These are phyloP conservation scores for Trachelipus rathkii DNA, from an alignment of 1,140 invertebrate species.

Conservation along the genomic window DNA sequence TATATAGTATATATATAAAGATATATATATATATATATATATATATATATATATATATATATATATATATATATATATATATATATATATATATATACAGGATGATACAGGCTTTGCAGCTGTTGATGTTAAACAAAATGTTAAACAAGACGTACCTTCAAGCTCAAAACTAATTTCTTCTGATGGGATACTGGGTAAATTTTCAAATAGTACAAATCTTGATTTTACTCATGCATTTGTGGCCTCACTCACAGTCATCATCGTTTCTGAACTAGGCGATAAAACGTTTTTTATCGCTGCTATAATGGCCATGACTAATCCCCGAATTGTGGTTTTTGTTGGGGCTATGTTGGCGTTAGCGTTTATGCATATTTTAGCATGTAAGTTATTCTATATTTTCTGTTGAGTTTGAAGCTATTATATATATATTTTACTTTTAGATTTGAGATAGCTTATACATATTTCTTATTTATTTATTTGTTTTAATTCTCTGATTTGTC, in stretches of 20 bases:
- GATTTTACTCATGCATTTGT: slow-evolving; percentile 88
- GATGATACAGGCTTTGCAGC: neutral
- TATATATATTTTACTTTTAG: neutral
- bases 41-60: too few species aligned
- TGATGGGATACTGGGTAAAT: neutral
- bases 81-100: neutral
- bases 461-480: too few species aligned
- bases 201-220: neutral
- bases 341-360: slow-evolving; percentile 88
- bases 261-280: slow-evolving; percentile 96
- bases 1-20: too few species aligned
- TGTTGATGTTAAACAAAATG: neutral
- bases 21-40: too few species aligned
- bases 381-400: slow-evolving; percentile 52
- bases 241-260: slow-evolving; percentile 89
- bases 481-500: too few species aligned
- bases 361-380: slow-evolving; percentile 92
- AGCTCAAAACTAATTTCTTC: neutral
- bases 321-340: slow-evolving; percentile 82
- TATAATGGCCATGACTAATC: slow-evolving; percentile 98
- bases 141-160: neutral
- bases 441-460: too few species aligned
- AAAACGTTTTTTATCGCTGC: slow-evolving; percentile 99
- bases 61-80: too few species aligned
- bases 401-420: neutral